These are phyloP conservation scores for Scaptomyza caliginosa DNA, from an alignment of 2,888 invertebrate species.

Conservation along the genomic window DNA sequence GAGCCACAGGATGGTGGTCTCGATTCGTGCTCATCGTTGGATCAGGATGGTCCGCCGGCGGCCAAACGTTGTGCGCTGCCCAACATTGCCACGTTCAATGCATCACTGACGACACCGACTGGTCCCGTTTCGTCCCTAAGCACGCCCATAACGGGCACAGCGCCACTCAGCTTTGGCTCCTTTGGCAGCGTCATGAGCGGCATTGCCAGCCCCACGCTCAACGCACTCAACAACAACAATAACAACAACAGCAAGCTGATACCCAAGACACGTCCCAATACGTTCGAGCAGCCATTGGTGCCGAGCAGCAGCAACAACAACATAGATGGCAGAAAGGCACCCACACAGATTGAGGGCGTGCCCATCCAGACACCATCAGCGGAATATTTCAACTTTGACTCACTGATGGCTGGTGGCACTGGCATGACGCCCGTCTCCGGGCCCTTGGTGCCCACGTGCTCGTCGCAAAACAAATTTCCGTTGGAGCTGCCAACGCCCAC, in stretches of 20 bases:
- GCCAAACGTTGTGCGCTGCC: constrained; percentile 80
- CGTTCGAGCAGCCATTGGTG: constrained; percentile 86
- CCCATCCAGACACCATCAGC: constrained; percentile 94
- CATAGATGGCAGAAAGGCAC: constrained; percentile 76
- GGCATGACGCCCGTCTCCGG: constrained; percentile 94
- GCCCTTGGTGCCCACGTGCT: constrained; percentile 89
- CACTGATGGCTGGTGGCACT: constrained; percentile 96
- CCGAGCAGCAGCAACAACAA: too few relatives aligned
- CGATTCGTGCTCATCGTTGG: constrained; percentile 80
- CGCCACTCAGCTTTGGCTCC: constrained; percentile 67
- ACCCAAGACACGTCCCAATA: constrained; percentile 88
- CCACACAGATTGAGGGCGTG: constrained; percentile 90
- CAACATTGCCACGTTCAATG: constrained; percentile 81
- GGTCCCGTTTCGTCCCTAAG: constrained; percentile 82
- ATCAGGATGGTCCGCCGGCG: constrained; percentile 80
- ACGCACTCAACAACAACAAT: constrained; percentile 50
- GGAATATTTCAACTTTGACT: constrained; percentile 95
- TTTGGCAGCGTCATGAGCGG: constrained; percentile 44
- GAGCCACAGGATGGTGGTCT: constrained; percentile 76
- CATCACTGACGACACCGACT: constrained; percentile 79
- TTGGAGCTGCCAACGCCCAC: constrained; percentile 89
- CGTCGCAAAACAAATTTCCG: constrained; percentile 89
- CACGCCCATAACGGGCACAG: constrained; percentile 81
- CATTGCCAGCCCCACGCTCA: constrained; percentile 62
- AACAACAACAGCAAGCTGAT: too few relatives aligned